Conservation (phyloP, 2,113 vertebrate species). For the Urocynchramus pylzowi region DNA sequence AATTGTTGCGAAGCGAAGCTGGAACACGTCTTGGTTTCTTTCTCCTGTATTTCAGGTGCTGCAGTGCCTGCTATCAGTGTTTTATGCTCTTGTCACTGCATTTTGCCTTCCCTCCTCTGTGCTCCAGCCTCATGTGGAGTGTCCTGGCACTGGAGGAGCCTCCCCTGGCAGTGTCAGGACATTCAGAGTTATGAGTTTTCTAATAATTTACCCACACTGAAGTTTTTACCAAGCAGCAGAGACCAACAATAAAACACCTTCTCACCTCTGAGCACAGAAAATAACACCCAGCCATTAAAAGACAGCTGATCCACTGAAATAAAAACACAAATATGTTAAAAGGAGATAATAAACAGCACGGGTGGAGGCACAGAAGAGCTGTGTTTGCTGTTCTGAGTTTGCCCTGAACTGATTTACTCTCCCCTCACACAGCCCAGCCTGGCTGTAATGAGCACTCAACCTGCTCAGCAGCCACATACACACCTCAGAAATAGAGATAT, state of each 20-base stretch:
- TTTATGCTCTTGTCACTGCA: background rate
- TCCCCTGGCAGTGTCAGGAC: background rate
- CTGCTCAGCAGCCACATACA: background rate
- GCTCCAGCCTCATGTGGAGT: background rate
- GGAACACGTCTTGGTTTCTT: background rate
- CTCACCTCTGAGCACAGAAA: background rate
- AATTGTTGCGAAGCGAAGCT: background rate
- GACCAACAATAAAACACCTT: background rate
- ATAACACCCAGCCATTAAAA: background rate
- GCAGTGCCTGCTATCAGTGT: accelerated
- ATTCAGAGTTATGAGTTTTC: background rate
- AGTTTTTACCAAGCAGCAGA: background rate
- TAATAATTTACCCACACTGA: background rate
- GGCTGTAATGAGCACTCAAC: background rate
- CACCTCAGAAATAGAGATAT: background rate
- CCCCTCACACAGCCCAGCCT: background rate
- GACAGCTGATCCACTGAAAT: background rate
- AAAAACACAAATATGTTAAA: background rate
- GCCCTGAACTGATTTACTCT: background rate
- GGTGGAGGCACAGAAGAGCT: background rate
- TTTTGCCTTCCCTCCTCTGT: background rate
- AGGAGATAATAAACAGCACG: background rate
- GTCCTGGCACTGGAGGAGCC: background rate
- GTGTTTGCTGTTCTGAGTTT: background rate
- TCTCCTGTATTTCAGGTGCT: background rate